Evolutionary conservation across 2,888 invertebrate species (phyloP).

Genomic region (Eristalis pertinax): DNA sequence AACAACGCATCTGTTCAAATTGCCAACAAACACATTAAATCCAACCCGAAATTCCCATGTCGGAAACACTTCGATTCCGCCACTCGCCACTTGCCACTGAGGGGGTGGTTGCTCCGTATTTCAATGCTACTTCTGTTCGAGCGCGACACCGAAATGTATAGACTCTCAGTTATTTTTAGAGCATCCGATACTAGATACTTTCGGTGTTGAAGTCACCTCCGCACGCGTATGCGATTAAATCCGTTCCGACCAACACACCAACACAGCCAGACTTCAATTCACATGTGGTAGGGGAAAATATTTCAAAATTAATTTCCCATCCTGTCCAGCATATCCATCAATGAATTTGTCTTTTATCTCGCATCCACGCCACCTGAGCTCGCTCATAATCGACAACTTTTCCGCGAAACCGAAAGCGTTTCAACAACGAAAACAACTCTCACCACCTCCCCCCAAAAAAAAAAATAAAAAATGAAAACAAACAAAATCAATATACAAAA

Average conservation of each 20-base stretch:
- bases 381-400: conserved; percentile 23
- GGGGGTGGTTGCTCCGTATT: not conserved
- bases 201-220: not conserved
- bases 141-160: not conserved
- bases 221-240: not conserved
- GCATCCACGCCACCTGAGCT: conserved; percentile 12
- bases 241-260: not conserved
- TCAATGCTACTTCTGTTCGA: not conserved
- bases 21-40: not conserved
- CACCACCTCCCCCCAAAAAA: not conserved
- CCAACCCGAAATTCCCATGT: not conserved
- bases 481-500: conserved; percentile 6
- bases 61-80: conserved; percentile 19
- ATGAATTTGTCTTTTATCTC: conserved; percentile 5
- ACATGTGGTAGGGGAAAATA: conserved; percentile 7
- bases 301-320: conserved; percentile 8
- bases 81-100: not conserved
- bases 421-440: not conserved
- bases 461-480: conserved; percentile 15
- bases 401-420: not conserved
- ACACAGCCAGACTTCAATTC: conserved; percentile 1
- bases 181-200: not conserved
- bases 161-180: conserved; percentile 14
- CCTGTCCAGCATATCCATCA: not conserved
- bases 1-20: not conserved